Evolutionary conservation across 1,140 invertebrate species (phyloP).

Genomic region (Lamellibrachia luymesi): DNA sequence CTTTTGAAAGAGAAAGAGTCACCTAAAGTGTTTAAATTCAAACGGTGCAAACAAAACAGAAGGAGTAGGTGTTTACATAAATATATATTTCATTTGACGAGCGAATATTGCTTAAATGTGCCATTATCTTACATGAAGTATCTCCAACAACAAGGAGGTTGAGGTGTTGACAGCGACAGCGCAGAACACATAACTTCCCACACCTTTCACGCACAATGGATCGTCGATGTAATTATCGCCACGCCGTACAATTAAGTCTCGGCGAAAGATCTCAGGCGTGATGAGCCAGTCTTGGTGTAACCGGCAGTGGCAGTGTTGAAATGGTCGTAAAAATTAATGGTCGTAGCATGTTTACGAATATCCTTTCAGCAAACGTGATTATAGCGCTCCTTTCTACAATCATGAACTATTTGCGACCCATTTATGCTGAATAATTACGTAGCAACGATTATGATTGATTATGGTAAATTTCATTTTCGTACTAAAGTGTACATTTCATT

Average conservation of each 20-base stretch:
- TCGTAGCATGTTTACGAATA: background rate
- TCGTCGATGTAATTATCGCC: background rate
- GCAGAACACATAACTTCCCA: background rate
- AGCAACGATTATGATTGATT: background rate
- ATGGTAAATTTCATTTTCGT: background rate
- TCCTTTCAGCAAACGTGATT: background rate
- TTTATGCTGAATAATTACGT: background rate
- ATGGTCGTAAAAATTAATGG: background rate
- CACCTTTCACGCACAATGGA: background rate
- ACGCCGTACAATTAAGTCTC: background rate
- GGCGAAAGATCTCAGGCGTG: background rate
- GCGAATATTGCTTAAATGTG: background rate
- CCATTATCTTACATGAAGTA: background rate
- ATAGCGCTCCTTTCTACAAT: background rate
- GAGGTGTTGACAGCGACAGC: background rate
- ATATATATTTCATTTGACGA: too few relatives aligned
- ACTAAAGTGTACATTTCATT: background rate
- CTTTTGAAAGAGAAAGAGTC: background rate
- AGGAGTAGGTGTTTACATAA: background rate
- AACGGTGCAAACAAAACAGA: background rate
- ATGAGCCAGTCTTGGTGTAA: background rate
- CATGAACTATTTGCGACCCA: background rate
- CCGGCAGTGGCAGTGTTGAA: background rate
- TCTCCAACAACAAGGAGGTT: background rate
- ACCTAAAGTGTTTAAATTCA: background rate